These are phyloP conservation scores for Nylanderia fulva DNA, from an alignment of 1,140 invertebrate species.

Conservation along the genomic window DNA sequence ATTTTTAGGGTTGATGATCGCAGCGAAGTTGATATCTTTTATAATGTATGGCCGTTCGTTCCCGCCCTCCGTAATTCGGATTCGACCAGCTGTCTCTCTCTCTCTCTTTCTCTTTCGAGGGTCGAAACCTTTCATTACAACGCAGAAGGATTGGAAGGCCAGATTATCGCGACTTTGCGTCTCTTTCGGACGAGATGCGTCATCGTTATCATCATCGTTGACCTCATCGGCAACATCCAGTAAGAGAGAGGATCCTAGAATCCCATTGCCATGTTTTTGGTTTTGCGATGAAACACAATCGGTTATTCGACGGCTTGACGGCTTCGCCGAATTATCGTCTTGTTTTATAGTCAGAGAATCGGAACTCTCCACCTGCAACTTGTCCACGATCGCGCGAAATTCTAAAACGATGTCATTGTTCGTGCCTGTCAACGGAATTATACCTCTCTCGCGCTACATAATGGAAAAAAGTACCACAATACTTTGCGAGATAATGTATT, in stretches of 20 bases:
- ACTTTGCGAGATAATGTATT: slow-evolving; percentile 22
- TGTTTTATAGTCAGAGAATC: not conserved
- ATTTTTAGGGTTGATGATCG: not conserved
- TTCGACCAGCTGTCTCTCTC: not conserved
- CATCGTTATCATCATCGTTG: not conserved
- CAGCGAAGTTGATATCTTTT: not conserved
- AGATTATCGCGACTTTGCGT: slow-evolving; percentile 37
- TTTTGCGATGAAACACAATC: not conserved
- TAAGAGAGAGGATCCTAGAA: slow-evolving; percentile 39
- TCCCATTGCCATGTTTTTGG: slow-evolving; percentile 49
- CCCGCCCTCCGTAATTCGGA: slow-evolving; percentile 50
- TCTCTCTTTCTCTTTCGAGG: too few species aligned
- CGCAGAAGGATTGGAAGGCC: not conserved
- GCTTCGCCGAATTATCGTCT: not conserved
- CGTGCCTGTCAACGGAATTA: not conserved
- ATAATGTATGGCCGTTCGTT: not conserved
- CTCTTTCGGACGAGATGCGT: slow-evolving; percentile 29
- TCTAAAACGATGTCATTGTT: not conserved
- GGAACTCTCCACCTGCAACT: not conserved
- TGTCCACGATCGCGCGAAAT: not conserved
- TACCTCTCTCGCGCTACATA: not conserved
- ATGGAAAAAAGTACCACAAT: not conserved
- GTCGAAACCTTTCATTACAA: not conserved
- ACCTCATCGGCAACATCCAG: slow-evolving; percentile 9
- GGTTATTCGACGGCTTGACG: too few species aligned